These are phyloP conservation scores for Catocala sponsa DNA, from an alignment of 2,888 invertebrate genomes.

Conservation along the genomic window DNA sequence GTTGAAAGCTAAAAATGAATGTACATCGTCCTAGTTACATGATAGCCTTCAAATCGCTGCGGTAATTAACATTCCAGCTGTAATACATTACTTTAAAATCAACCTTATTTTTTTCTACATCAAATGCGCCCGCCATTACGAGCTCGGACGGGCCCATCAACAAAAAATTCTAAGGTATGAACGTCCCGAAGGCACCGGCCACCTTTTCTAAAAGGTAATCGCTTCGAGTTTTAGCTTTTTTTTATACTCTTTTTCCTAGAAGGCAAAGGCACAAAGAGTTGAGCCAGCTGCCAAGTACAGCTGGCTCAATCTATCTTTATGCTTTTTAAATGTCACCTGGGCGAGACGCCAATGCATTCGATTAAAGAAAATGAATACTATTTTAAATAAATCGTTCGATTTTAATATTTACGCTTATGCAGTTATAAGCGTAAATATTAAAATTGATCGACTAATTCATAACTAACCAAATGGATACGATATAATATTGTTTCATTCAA, in stretches of 20 bases:
- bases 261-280: conserved; percentile 75
- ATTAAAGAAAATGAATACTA: conserved; percentile 2
- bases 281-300: conserved; percentile 79
- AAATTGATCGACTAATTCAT: background rate
- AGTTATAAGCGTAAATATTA: background rate
- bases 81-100: conserved; percentile 59
- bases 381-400: background rate
- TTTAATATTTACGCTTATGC: background rate
- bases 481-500: no score
- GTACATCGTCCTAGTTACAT: conserved; percentile 16
- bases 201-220: conserved; percentile 83
- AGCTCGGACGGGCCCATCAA: conserved; percentile 56
- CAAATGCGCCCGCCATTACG: conserved; percentile 79
- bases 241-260: conserved; percentile 67
- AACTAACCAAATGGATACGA: background rate
- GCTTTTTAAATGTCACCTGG: conserved; percentile 64
- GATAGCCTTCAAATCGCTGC: conserved; percentile 35
- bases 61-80: conserved; percentile 62
- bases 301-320: conserved; percentile 64
- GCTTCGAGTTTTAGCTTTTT: conserved; percentile 68
- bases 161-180: conserved; percentile 69
- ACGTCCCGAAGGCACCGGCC: conserved; percentile 65
- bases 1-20: conserved; percentile 9
- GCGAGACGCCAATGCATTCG: conserved; percentile 10
- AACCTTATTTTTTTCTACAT: conserved; percentile 67